Percentiles rank a stretch among this genome's conserved stretches.
phyloP scores from a whole-genome alignment of 2,888 invertebrate species.

The Priocnemis perturbator region DNA sequence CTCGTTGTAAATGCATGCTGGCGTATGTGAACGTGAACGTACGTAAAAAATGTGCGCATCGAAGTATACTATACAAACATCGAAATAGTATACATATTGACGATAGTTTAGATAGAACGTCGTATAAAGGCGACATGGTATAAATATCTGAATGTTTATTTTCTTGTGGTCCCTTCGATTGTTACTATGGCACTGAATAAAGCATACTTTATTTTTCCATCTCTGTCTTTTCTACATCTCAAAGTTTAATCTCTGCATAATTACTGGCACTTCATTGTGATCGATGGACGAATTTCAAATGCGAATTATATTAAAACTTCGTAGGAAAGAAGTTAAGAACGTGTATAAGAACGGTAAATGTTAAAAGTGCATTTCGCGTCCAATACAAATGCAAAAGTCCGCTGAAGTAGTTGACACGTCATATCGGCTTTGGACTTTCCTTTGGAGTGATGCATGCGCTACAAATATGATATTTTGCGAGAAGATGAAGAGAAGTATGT shows the following conservation, averaged over 20 bases:
- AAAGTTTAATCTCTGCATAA: neutral
- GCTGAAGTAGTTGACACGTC: neutral
- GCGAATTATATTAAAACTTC: neutral
- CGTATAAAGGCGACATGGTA: no score
- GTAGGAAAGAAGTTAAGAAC: neutral
- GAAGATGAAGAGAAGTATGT: no score
- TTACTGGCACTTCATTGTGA: neutral
- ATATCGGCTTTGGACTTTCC: conserved; percentile 1
- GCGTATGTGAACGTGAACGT: no score
- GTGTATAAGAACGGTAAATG: neutral
- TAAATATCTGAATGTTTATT: no score
- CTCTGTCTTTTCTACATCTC: no score
- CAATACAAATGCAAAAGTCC: neutral
- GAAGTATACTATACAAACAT: no score
- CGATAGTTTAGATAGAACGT: no score
- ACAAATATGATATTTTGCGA: conserved; percentile 1
- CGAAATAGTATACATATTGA: no score
- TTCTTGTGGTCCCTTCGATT: conserved; percentile 31
- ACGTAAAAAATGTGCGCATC: no score
- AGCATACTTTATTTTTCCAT: conserved; percentile 8
- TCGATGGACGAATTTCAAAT: neutral
- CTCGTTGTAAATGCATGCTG: no score
- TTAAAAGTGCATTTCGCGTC: neutral
- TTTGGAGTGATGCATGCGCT: no score
- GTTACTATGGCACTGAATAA: conserved; percentile 47